A percentile compares a stretch with the other conserved stretches of the same genome.
Conservation (phyloP, 1,140 invertebrate genomes). For the Drosophila saltans region DNA sequence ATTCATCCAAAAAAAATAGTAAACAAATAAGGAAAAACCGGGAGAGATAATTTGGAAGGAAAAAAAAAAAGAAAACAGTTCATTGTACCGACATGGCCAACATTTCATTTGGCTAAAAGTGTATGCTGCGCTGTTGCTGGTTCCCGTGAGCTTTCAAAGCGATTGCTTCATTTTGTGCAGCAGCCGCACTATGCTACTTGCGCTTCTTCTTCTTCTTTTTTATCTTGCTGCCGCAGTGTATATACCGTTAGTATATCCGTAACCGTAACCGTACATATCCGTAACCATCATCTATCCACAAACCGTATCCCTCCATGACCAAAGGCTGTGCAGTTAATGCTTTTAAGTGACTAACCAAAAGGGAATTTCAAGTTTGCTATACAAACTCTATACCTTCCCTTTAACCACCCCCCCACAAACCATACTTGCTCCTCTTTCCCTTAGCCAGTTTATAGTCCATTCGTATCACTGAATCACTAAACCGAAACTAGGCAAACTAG, state of each 20-base stretch:
- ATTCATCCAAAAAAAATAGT: too few relatives aligned
- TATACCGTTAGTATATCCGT: neutral
- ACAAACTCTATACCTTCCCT: neutral
- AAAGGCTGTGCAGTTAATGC: slow-evolving; percentile 39
- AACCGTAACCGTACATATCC: slow-evolving; percentile 7
- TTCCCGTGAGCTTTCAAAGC: slow-evolving; percentile 62
- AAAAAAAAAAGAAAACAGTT: slow-evolving; percentile 29
- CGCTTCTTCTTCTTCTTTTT: neutral
- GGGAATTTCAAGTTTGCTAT: slow-evolving; percentile 41
- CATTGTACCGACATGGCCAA: slow-evolving; percentile 53
- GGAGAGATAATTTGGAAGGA: too few relatives aligned
- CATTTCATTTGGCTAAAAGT: slow-evolving; percentile 79
- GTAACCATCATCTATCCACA: neutral
- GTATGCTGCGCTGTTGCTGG: slow-evolving; percentile 42
- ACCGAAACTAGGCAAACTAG: slow-evolving; percentile 44
- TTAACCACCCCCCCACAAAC: neutral
- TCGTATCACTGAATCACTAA: neutral
- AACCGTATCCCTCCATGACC: slow-evolving; percentile 5
- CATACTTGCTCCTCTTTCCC: neutral
- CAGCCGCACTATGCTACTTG: neutral
- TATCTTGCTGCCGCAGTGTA: neutral
- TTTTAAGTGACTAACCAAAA: slow-evolving; percentile 45
- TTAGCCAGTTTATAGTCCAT: neutral
- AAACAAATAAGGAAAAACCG: too few relatives aligned
- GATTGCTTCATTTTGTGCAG: slow-evolving; percentile 55